phyloP scores from a whole-genome alignment of 2,888 invertebrate species.

The Trichogramma evanescens region DNA sequence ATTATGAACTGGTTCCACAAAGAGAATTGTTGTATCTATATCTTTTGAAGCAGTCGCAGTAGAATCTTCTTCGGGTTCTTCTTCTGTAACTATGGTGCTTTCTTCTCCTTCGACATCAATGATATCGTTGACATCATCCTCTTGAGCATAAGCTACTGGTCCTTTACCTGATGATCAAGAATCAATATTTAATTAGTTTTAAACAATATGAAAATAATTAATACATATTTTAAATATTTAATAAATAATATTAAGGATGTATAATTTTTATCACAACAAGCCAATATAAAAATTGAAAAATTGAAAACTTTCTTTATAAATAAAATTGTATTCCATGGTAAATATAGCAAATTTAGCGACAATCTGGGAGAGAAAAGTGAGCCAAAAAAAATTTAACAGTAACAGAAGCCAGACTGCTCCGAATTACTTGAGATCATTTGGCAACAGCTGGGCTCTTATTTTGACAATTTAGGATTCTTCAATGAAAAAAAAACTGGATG shows the following conservation, averaged over 20 bases:
- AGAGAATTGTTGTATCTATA: constrained; percentile 85
- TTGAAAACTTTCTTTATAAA: too few species aligned
- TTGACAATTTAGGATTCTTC: too few species aligned
- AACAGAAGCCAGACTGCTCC: too few species aligned
- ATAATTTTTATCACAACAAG: neutral
- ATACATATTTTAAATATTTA: neutral
- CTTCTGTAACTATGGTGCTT: constrained; percentile 47
- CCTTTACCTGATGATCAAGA: constrained; percentile 43
- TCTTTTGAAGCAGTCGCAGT: constrained; percentile 75
- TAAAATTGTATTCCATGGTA: too few species aligned
- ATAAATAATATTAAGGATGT: neutral
- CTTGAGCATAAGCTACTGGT: constrained; percentile 57
- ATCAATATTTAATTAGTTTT: neutral
- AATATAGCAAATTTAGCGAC: too few species aligned
- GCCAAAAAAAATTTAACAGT: too few species aligned
- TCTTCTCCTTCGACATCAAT: constrained; percentile 57
- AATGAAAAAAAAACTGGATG: too few species aligned
- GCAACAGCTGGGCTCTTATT: too few species aligned
- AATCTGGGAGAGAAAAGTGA: too few species aligned
- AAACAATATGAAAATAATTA: constrained; percentile 4
- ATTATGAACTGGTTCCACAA: constrained; percentile 65
- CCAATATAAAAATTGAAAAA: neutral
- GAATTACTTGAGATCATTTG: too few species aligned
- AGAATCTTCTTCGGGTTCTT: constrained; percentile 55
- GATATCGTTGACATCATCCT: constrained; percentile 52